Evolutionary conservation across 1,140 invertebrate species (phyloP).

Genomic region (Pseudomyrmex gracilis): DNA sequence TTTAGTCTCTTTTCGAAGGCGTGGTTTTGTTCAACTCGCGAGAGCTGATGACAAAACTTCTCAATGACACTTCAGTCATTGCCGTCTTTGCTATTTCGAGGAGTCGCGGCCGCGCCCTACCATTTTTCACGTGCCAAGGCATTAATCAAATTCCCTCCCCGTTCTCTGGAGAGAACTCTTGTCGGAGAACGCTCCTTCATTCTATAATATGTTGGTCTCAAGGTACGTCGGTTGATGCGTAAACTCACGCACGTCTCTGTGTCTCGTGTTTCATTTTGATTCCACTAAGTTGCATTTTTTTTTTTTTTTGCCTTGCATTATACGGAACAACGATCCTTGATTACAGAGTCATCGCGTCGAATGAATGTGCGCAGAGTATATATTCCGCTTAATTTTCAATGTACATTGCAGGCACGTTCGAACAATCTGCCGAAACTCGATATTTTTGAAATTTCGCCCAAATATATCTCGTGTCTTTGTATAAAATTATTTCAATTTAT

Average conservation of each 20-base stretch:
- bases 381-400: not conserved
- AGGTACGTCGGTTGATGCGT: conserved; percentile 30
- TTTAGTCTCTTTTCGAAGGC: conserved; percentile 2
- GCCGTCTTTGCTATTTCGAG: conserved; percentile 49
- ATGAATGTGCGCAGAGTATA: conserved; percentile 8
- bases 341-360: not conserved
- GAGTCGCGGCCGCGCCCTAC: conserved; percentile 9
- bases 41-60: conserved; percentile 12
- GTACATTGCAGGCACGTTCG: not conserved
- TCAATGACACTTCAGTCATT: conserved; percentile 38
- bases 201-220: conserved; percentile 33
- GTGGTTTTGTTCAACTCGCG: not conserved
- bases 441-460: not conserved
- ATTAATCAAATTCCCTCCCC: conserved; percentile 68
- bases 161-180: conserved; percentile 13
- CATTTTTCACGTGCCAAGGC: conserved; percentile 67
- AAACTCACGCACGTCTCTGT: not conserved
- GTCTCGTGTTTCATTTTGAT: not conserved
- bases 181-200: conserved; percentile 13
- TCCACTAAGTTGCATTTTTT: not conserved
- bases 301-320: not conserved
- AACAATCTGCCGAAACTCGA: not conserved
- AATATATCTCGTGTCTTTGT: not conserved
- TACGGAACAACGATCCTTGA: conserved; percentile 38
- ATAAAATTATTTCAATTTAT: conserved; percentile 14